These are phyloP conservation scores for Tragelaphus buxtoni DNA, from an alignment of 2,113 vertebrate species.

Conservation along the genomic window DNA sequence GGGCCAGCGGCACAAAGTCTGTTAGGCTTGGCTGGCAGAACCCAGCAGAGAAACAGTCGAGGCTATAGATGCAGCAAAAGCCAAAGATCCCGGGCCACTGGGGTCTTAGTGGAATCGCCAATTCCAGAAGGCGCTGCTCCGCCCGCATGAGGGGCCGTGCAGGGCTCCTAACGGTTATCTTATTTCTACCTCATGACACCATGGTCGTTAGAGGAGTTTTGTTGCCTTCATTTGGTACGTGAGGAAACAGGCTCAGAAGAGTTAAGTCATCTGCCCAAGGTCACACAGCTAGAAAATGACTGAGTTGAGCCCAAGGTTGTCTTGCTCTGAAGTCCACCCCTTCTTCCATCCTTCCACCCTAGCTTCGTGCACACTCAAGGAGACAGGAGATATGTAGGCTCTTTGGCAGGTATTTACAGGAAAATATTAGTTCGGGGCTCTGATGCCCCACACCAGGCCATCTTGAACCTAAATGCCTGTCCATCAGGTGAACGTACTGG, in stretches of 20 bases:
- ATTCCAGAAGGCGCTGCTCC: not conserved
- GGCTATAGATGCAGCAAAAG: not conserved
- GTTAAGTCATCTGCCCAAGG: not conserved
- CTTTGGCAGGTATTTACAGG: not conserved
- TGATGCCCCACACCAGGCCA: not conserved
- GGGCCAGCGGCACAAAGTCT: slow-evolving; percentile 29
- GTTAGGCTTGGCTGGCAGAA: slow-evolving; percentile 42
- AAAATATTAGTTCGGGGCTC: not conserved
- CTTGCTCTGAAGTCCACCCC: not conserved
- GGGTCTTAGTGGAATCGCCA: not conserved
- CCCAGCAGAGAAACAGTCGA: not conserved
- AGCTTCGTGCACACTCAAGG: rapidly evolving
- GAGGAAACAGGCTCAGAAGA: not conserved
- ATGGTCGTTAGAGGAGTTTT: not conserved
- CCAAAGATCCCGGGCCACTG: not conserved
- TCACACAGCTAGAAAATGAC: not conserved
- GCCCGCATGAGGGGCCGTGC: rapidly evolving
- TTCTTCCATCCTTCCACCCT: not conserved
- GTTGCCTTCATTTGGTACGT: not conserved
- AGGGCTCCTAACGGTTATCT: not conserved
- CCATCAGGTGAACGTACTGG: rapidly evolving
- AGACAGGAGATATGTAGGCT: not conserved
- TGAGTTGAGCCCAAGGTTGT: not conserved
- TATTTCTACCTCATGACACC: not conserved
- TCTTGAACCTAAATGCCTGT: not conserved